Evolutionary conservation across 2,113 vertebrate genomes (phyloP).

Genomic region (Phaetusa simplex): DNA sequence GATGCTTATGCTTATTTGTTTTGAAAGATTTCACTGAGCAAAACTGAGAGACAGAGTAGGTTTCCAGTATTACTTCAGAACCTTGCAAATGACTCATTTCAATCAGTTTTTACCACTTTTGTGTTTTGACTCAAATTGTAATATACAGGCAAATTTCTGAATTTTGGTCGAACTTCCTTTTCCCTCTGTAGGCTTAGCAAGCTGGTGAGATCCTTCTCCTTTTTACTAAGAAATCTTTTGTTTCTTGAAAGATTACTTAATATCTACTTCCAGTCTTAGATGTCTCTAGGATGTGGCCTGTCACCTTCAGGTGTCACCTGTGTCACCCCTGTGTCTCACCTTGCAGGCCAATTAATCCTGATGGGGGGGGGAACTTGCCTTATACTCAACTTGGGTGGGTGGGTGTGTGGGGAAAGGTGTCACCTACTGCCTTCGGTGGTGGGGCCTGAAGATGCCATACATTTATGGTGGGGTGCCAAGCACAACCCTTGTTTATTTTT

Average conservation of each 20-base stretch:
- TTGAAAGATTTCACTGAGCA: not conserved
- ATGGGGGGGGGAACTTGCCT: not conserved
- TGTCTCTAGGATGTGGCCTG: not conserved
- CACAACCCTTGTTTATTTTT: not conserved
- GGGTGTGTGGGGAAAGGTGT: not conserved
- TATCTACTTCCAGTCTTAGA: not conserved
- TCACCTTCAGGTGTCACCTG: not conserved
- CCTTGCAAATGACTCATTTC: not conserved
- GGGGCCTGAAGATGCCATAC: not conserved
- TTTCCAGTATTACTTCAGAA: accelerated
- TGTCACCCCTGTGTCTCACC: not conserved
- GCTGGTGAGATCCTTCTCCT: not conserved
- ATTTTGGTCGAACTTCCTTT: not conserved
- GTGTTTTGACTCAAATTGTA: not conserved
- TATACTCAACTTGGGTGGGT: not conserved
- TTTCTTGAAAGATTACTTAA: not conserved
- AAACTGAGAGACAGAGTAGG: not conserved
- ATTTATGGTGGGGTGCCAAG: not conserved
- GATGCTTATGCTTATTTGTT: not conserved
- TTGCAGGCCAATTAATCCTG: not conserved
- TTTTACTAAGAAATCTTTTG: not conserved
- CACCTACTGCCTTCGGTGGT: not conserved
- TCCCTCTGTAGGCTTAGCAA: not conserved
- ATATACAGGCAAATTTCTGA: not conserved
- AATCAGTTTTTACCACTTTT: not conserved